Evolutionary conservation across 2,888 invertebrate genomes (phyloP), one percentile per base, ranked within the genome.

Genomic region (Eristalis pertinax): DNA sequence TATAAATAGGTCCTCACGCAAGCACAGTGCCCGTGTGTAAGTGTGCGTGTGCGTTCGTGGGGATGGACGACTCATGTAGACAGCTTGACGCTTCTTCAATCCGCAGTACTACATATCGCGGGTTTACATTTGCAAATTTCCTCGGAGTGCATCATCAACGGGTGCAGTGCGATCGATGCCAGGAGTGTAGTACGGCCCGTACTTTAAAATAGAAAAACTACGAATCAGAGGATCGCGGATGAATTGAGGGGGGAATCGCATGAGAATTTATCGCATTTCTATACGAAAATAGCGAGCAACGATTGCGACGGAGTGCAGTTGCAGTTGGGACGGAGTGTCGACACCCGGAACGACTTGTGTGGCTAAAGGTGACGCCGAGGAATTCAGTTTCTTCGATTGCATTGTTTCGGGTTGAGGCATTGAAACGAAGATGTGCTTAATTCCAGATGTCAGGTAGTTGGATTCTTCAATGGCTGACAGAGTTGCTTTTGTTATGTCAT

Each of bases 1-100:
- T 50, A 50, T 50, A 50, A 50, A 50, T 50, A 50, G n/a, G 19
- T 19, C 50, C 50, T 8, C 50, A 19, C 50, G 7, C 50, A 50
- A 7, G 7, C 5, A 50, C n/a, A 19, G 43, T 50, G 43, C 43
- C 43, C 15, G 8, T 19, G 19, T 50, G n/a, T n/a, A n/a, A n/a
- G 43, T 43, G 43, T 35, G 50, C 13, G 50, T 4, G 19, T 15
- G 50, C 22, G n/a, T 13, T 15, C 13, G 11, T 26, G 15, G 60
- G 26, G 69, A 87, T 69, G 76, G 70, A 65, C 81, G 88, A 80
- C 77, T 81, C 80, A 88, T 69, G 88, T 84, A 88, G 88, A 88
- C 88, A 88, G 88, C 88, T 88, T 88, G 88, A 88, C 88, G 88
- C 88, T 88, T 63, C 73, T 65, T 74, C 73, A 78, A 86, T 82